phyloP scores from a whole-genome alignment of 2,888 invertebrate species.

The Pimpla rufipes region DNA sequence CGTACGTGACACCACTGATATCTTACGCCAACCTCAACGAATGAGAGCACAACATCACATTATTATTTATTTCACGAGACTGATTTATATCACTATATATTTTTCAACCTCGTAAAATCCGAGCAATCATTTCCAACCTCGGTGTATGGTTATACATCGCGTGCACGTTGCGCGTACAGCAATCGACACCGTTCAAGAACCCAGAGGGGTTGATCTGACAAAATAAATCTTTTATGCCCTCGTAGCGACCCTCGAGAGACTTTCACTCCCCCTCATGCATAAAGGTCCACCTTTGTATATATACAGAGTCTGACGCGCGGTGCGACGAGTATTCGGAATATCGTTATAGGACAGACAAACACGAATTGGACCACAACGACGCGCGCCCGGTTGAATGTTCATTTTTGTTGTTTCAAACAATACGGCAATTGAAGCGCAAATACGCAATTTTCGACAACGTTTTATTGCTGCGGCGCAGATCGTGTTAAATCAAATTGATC shows the following conservation, averaged over 20 bases:
- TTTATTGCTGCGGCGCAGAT: slow-evolving; percentile 10
- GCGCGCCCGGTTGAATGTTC: not conserved
- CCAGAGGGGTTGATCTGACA: not conserved
- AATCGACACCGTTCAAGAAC: slow-evolving; percentile 11
- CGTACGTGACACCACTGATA: not conserved
- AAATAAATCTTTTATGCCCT: slow-evolving; percentile 42
- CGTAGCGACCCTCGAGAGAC: slow-evolving; percentile 25
- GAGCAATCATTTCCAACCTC: not conserved
- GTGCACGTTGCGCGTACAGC: not conserved
- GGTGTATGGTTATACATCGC: not conserved
- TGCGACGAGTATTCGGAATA: slow-evolving; percentile 31
- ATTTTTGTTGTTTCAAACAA: slow-evolving; percentile 13
- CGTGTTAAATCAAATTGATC: slow-evolving; percentile 31
- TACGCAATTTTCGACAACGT: not conserved
- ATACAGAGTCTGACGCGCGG: no score
- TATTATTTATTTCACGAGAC: not conserved
- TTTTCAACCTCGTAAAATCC: not conserved
- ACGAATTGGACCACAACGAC: not conserved
- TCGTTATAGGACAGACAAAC: not conserved
- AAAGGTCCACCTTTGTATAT: not conserved
- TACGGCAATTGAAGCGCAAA: not conserved
- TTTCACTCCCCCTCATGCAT: not conserved
- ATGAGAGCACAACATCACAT: not conserved
- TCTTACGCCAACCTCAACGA: not conserved
- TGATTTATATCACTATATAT: not conserved